A percentile compares a stretch with the other conserved stretches of the same genome.
phyloP scores from a whole-genome alignment of 2,797 vertebrate species.

The Simalia tracyae region DNA sequence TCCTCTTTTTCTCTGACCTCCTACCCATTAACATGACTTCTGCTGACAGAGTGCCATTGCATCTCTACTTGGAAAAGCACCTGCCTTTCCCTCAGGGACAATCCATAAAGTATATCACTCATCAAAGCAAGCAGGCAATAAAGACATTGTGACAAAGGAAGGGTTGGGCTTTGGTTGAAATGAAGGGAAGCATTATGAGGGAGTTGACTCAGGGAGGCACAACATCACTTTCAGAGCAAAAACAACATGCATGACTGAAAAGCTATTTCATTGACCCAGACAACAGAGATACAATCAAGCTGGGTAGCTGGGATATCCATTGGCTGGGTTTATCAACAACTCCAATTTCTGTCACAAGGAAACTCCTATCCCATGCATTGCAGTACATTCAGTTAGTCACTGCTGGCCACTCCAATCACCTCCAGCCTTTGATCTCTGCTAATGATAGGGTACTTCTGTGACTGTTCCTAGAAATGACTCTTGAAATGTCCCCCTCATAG shows the following conservation, averaged over 20 bases:
- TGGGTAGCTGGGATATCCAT: background rate
- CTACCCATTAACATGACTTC: background rate
- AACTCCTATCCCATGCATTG: background rate
- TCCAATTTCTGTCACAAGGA: background rate
- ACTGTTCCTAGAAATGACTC: background rate
- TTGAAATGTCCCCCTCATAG: no score
- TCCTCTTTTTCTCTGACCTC: background rate
- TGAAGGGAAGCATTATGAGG: background rate
- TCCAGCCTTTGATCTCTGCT: background rate
- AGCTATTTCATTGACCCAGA: background rate
- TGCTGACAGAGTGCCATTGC: background rate
- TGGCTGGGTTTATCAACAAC: background rate
- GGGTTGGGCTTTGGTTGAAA: background rate
- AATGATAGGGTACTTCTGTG: background rate
- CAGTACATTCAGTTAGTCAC: background rate
- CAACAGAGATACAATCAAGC: no score
- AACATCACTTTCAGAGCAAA: background rate
- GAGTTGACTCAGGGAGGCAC: background rate
- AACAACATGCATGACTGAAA: background rate
- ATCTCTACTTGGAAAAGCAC: background rate
- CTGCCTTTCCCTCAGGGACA: background rate
- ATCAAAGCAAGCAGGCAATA: background rate
- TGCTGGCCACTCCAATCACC: background rate
- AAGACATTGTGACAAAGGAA: background rate
- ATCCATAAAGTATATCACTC: background rate